Base-by-base conservation (phyloP, 2,113 vertebrate genomes). In the Loxodonta africana region DNA sequence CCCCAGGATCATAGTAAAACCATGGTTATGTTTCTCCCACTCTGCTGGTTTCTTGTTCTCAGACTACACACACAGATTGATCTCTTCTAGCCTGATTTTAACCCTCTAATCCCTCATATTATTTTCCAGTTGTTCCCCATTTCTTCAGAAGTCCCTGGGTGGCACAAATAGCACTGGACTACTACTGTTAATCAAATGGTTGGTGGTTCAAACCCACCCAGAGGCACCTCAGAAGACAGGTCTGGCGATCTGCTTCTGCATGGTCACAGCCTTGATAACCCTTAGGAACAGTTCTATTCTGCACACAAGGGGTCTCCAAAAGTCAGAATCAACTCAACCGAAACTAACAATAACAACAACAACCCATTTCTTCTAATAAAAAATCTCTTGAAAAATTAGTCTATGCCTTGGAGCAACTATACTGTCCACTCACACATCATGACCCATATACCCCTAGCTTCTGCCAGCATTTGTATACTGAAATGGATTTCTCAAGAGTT, bases 371-470 rank as follows among this genome's bases (percentile, higher is more conserved):
- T 83, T 93, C 89, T 33, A 57, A 4, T 37, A 7, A 0, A 87
- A 53, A 63, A 57, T 2, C 28, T 48, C 46, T 85, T 46, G 28
- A 8, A 77, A 93, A 69, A 37, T 74, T 8, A 62, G 9, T 60
- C 25, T 74, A 48, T 30, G 41, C 17, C 30, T 12, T 17, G 85
- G 30, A 89, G 25, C 20, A 83, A 57, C 10, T 73, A 37, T 67
- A 41, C 21, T 20, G 53, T 30, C 46, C 2, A 67, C n/a, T 93
- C 28, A 11, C 8, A 67, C 15, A 90, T 0, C 6, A n/a, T 25
- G 10, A 4, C 1, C 10, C 0, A 0, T 3, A 14, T 21, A 30
- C 1, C 2, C 0, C 1, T 8, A 10, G 11, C 12, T 63, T 60
- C 8, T 65, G 17, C 17, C 11, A 15, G 23, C 26, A 1, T n/a